Percentiles rank a stretch among this genome's conserved stretches.
Evolutionary conservation across 2,113 vertebrate genomes (phyloP).

Genomic region (Elaphurus davidianus): DNA sequence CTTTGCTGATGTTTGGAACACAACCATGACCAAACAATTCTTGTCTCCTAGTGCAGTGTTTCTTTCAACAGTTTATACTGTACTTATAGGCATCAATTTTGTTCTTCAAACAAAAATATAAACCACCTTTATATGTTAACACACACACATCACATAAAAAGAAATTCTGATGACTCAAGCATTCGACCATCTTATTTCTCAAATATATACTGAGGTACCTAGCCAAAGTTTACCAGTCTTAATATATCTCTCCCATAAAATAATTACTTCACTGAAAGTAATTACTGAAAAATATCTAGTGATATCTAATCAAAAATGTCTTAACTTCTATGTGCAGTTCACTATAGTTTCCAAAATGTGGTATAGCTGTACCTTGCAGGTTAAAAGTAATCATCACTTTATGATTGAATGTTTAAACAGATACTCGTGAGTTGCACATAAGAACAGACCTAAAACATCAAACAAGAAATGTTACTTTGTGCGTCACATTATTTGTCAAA

Average conservation of each 20-base stretch:
- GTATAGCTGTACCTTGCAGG: not conserved
- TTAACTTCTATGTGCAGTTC: conserved; percentile 5
- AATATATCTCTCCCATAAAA: not conserved
- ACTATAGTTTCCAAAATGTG: not conserved
- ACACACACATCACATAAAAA: not conserved
- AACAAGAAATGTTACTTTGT: not conserved
- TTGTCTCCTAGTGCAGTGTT: not conserved
- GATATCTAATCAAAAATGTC: conserved; percentile 22
- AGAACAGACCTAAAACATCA: not conserved
- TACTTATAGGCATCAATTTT: conserved; percentile 3
- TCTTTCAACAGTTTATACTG: conserved; percentile 48
- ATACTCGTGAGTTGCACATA: not conserved
- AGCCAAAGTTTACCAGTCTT: not conserved
- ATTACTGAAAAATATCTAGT: conserved; percentile 18
- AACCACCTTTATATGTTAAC: not conserved
- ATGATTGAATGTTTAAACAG: not conserved
- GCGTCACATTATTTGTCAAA: not conserved
- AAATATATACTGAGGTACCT: not conserved
- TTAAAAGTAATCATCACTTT: conserved; percentile 28
- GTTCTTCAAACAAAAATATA: conserved; percentile 21
- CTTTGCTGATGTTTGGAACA: conserved; percentile 31
- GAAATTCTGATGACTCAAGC: not conserved
- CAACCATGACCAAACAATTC: conserved; percentile 44
- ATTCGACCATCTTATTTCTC: conserved; percentile 17
- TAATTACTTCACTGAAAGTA: conserved; percentile 10